Percentiles rank a stretch among this genome's conserved stretches.
Evolutionary conservation across 2,113 vertebrate species (phyloP).

Genomic region (Chamaea fasciata): DNA sequence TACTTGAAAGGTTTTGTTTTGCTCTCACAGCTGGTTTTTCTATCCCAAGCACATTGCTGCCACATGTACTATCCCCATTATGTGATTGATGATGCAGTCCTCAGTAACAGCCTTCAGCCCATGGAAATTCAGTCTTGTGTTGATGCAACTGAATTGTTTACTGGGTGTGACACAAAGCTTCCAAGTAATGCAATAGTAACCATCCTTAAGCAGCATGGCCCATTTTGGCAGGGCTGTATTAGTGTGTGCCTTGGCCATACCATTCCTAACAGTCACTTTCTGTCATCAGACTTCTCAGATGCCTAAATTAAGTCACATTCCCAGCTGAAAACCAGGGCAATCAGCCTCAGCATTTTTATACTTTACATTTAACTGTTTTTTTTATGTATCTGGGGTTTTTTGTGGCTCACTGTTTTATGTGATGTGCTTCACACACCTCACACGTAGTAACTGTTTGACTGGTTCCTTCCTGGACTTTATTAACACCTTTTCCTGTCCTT

Average conservation of each 20-base stretch:
- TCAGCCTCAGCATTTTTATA: neutral
- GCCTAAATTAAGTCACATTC: neutral
- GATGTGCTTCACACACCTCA: neutral
- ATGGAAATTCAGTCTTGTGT: neutral
- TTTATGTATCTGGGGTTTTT: neutral
- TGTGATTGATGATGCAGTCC: neutral
- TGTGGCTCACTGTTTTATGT: neutral
- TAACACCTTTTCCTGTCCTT: neutral
- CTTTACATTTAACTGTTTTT: neutral
- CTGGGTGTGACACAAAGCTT: neutral
- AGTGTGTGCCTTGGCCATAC: neutral
- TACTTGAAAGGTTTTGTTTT: neutral
- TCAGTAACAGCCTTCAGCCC: neutral
- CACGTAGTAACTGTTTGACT: neutral
- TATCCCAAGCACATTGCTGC: fast-evolving
- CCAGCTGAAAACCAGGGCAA: neutral
- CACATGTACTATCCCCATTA: neutral
- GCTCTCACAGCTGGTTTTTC: neutral
- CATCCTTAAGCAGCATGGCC: fast-evolving
- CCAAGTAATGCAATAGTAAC: neutral
- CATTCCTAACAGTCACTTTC: neutral
- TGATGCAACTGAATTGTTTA: neutral
- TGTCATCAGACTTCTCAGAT: neutral
- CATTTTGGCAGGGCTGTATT: neutral
- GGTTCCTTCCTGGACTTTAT: neutral